Evolutionary conservation across 2,113 vertebrate genomes (phyloP).

Genomic region (Prolemur simus): DNA sequence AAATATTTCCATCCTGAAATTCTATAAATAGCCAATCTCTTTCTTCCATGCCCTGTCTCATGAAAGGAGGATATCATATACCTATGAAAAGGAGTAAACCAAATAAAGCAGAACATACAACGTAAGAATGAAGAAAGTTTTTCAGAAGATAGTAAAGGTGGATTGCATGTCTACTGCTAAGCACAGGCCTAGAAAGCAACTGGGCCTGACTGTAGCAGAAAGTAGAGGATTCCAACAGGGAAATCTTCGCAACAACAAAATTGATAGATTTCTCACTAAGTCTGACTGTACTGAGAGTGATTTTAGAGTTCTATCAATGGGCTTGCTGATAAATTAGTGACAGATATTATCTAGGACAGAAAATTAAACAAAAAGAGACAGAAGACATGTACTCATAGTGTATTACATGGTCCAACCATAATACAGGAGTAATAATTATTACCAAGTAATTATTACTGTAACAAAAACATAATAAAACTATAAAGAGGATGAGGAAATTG

Average conservation of each 20-base stretch:
- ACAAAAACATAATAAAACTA: background rate
- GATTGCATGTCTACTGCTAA: background rate
- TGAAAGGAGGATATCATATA: background rate
- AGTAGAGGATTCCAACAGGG: background rate
- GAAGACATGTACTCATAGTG: background rate
- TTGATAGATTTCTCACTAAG: background rate
- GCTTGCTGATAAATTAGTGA: background rate
- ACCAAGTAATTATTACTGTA: background rate
- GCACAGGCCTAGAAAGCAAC: background rate
- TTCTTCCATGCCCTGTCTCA: background rate
- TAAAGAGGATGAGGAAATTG: background rate
- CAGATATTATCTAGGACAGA: background rate
- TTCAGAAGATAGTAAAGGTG: background rate
- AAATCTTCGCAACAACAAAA: background rate
- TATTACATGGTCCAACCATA: background rate
- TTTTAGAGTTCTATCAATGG: background rate
- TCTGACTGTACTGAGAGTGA: background rate
- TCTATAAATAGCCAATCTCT: background rate
- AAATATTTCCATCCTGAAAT: background rate
- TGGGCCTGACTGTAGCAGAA: background rate
- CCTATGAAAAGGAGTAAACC: background rate
- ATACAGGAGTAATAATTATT: background rate
- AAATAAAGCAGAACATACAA: background rate
- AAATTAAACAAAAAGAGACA: background rate
- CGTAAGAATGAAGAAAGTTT: background rate